These are phyloP conservation scores for Nebria salina DNA, from an alignment of 2,888 invertebrate genomes.

Conservation along the genomic window DNA sequence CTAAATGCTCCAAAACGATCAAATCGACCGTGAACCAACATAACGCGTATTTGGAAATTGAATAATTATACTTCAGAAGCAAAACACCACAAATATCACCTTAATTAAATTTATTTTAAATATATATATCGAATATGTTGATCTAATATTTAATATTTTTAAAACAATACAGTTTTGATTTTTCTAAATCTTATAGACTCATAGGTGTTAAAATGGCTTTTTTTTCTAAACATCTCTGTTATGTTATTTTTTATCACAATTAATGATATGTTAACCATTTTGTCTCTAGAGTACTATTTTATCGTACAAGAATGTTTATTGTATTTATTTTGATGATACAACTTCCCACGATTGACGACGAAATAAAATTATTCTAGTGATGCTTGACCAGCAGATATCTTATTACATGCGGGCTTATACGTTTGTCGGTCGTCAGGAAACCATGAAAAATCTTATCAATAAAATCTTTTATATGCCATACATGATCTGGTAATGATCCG, in stretches of 20 bases:
- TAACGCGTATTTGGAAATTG: neutral
- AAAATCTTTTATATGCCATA: slow-evolving; percentile 14
- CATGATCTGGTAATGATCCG: slow-evolving; percentile 23
- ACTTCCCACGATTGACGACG: neutral
- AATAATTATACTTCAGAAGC: neutral
- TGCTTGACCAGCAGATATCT: slow-evolving; percentile 33
- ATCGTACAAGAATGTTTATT: too few species aligned
- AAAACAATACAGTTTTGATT: too few species aligned
- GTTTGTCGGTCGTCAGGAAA: slow-evolving; percentile 16
- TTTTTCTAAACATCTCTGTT: too few species aligned
- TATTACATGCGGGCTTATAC: slow-evolving; percentile 33
- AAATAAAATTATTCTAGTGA: neutral
- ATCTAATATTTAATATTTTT: too few species aligned
- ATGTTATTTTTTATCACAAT: too few species aligned
- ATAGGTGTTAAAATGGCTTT: too few species aligned
- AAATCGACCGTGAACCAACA: neutral
- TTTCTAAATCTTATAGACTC: too few species aligned
- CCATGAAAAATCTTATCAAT: slow-evolving; percentile 27
- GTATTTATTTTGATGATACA: too few species aligned
- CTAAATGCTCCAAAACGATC: neutral
- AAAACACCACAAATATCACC: neutral
- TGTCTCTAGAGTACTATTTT: too few species aligned
- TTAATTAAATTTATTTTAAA: too few species aligned
- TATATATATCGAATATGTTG: too few species aligned
- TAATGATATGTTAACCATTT: too few species aligned